Percentiles rank a stretch among this genome's conserved stretches.
phyloP scores from a whole-genome alignment of 2,113 vertebrate genomes.

The Sceloporus tristichus region DNA sequence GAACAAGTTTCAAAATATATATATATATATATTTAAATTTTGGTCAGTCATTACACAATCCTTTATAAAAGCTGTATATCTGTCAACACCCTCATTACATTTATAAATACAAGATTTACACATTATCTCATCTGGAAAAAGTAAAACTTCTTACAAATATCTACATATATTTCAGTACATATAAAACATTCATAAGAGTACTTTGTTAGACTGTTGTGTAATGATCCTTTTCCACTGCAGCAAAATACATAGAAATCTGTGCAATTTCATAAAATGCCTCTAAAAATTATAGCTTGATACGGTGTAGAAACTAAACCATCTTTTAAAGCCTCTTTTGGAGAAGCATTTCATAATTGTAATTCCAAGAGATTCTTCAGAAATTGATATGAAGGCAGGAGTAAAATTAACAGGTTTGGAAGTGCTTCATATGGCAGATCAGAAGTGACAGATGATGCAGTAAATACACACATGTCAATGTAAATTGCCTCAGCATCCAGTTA shows the following conservation, averaged over 20 bases:
- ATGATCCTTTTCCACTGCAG: slow-evolving; percentile 74
- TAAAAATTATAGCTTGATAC: slow-evolving; percentile 73
- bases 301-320: slow-evolving; percentile 62
- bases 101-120: slow-evolving; percentile 86
- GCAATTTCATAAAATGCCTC: slow-evolving; percentile 75
- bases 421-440: slow-evolving; percentile 49
- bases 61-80: slow-evolving; percentile 82
- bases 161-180: slow-evolving; percentile 78
- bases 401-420: slow-evolving; percentile 55
- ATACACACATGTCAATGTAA: slow-evolving; percentile 46
- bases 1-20: slow-evolving; percentile 84
- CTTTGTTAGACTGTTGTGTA: slow-evolving; percentile 67
- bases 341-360: slow-evolving; percentile 62
- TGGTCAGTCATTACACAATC: slow-evolving; percentile 80
- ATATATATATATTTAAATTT: slow-evolving; percentile 65
- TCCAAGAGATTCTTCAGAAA: slow-evolving; percentile 61
- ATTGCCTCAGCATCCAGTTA: slow-evolving; percentile 48
- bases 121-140: slow-evolving; percentile 72
- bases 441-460: slow-evolving; percentile 53
- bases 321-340: slow-evolving; percentile 66
- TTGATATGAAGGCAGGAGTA: slow-evolving; percentile 71
- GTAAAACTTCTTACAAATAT: slow-evolving; percentile 78
- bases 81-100: slow-evolving; percentile 75
- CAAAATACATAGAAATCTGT: slow-evolving; percentile 81
- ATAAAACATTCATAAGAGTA: slow-evolving; percentile 82